These are phyloP conservation scores for Sylvilagus floridanus DNA, from an alignment of 2,797 vertebrate genomes.

Conservation along the genomic window DNA sequence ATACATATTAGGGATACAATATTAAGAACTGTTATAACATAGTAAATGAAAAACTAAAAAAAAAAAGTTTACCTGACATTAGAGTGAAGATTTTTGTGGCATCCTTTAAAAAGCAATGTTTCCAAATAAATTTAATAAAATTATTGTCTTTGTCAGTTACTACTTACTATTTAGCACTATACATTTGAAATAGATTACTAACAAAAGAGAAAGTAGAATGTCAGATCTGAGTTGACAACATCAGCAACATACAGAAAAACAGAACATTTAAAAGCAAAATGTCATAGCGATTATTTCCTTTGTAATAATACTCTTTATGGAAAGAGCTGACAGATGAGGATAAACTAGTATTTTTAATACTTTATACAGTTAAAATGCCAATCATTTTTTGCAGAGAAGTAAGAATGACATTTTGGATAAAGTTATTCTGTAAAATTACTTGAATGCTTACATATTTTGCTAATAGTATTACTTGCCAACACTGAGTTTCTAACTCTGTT, in stretches of 20 bases:
- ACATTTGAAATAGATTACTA: slow-evolving; percentile 68
- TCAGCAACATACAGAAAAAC: slow-evolving; percentile 71
- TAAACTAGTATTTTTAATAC: slow-evolving; percentile 86
- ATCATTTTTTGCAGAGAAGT: slow-evolving; percentile 73
- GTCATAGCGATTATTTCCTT: slow-evolving; percentile 83
- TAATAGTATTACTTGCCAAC: neutral
- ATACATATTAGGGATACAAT: neutral
- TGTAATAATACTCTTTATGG: slow-evolving; percentile 81
- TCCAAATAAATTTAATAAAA: slow-evolving; percentile 17
- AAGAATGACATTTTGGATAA: slow-evolving; percentile 50
- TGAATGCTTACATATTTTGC: slow-evolving; percentile 20
- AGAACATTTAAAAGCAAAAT: slow-evolving; percentile 86
- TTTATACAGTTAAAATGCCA: slow-evolving; percentile 84
- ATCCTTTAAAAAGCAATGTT: neutral
- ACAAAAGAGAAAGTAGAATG: slow-evolving; percentile 75
- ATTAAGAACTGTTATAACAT: neutral
- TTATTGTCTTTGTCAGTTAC: neutral
- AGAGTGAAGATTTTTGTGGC: neutral
- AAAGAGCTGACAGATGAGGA: slow-evolving; percentile 79
- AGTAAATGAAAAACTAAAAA: neutral
- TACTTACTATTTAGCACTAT: slow-evolving; percentile 71
- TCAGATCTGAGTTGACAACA: slow-evolving; percentile 64
- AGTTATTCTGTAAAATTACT: slow-evolving; percentile 48
- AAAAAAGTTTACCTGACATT: neutral
- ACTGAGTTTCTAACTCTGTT: neutral